A percentile compares a stretch with the other conserved stretches of the same genome.
These are phyloP conservation scores for Pantelozetes paolii DNA, from an alignment of 2,888 invertebrate species.

Conservation along the genomic window DNA sequence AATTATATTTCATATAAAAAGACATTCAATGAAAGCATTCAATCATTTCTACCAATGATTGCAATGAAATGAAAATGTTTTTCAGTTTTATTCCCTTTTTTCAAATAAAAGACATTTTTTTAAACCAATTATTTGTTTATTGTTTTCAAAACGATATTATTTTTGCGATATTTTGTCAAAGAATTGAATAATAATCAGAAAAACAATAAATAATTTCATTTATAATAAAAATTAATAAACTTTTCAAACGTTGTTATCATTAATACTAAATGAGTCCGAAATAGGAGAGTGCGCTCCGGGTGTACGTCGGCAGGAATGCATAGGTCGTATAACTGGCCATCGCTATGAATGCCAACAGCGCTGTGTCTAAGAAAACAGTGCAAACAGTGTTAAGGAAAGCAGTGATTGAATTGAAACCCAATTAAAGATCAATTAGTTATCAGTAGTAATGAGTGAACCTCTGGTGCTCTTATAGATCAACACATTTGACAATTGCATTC, in stretches of 20 bases:
- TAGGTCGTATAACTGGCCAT: slow-evolving; percentile 60
- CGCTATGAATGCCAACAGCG: slow-evolving; percentile 56
- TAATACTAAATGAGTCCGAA: slow-evolving; percentile 29
- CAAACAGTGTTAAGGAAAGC: slow-evolving; percentile 8
- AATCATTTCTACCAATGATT: background rate
- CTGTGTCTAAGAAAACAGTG: slow-evolving; percentile 53
- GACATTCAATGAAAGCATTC: background rate
- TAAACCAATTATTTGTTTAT: background rate
- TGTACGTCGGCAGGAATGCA: slow-evolving; percentile 60
- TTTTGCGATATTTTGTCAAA: background rate
- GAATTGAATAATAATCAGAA: background rate
- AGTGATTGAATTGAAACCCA: background rate
- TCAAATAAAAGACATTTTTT: too few species aligned
- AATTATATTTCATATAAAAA: background rate
- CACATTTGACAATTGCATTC: too few species aligned
- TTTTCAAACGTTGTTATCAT: background rate
- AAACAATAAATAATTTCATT: background rate
- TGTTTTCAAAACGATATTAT: background rate
- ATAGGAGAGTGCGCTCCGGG: slow-evolving; percentile 27
- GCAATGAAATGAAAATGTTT: too few species aligned
- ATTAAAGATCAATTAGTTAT: slow-evolving; percentile 22
- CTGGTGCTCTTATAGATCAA: background rate
- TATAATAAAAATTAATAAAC: too few species aligned
- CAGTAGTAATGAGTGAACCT: background rate
- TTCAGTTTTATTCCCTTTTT: too few species aligned